Base-by-base conservation (phyloP, 2,888 invertebrate genomes). In the Pristionchus mayeri region DNA sequence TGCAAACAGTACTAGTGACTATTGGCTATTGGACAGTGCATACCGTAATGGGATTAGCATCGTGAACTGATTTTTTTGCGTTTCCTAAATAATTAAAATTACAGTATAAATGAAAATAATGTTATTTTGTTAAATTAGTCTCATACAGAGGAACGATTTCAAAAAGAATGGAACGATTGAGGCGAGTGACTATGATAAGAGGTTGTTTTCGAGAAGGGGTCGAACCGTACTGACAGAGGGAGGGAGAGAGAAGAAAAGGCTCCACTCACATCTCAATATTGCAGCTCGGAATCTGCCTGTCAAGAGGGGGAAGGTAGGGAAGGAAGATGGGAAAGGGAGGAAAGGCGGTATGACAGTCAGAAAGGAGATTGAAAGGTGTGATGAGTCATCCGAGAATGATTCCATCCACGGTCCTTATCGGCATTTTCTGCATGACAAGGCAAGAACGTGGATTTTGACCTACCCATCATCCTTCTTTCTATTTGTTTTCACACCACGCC, bases 1-100 rank as follows among this genome's bases (percentile, higher is more conserved):
- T 71, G 71, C 71, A 24, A 24, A 71, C 71, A 71, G 71, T 71
- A 34, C 71, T 21, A 24, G 78, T 21, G 78, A 76, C 78, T 27
- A 50, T 50, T 78, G n/a, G n/a, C n/a, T n/a, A n/a, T n/a, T 24
- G 78, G 48, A 78, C 48, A 16, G 78, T 27, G 3, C 63, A 3
- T 6, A 78, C 50, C 16, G 78, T 48, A 50, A 27, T 40, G 18
- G 50, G 48, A 18, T 30, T 40, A 78, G 52, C 50, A 71, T 71
- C 71, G 24, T n/a, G 11, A 34, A 71, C 24, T 71, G 40, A 71
- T 34, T 71, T 71, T 13, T 44, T 44, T 37, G 34, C 13, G 16
- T 13, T 57, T 24, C 30, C 16, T 30, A n/a, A n/a, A n/a, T n/a
- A n/a, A n/a, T n/a, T n/a, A n/a, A n/a, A n/a, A n/a, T 21, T 63